phyloP scores from a whole-genome alignment of 2,888 invertebrate species.

The Orchesella flavescens region DNA sequence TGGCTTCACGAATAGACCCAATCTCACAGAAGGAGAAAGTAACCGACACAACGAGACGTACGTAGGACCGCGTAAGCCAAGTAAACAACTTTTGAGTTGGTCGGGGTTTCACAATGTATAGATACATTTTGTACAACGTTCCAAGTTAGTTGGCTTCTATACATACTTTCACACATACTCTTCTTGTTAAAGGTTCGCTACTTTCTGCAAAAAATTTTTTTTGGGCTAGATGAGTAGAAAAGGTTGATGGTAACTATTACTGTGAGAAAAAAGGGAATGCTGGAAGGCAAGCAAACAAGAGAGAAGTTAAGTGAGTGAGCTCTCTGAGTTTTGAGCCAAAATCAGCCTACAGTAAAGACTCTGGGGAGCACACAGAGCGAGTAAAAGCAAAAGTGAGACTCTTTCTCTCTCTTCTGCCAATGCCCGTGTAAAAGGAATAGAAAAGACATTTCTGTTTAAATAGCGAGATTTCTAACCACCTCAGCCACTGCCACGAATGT shows the following conservation, averaged over 20 bases:
- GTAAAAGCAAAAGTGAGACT: constrained; percentile 15
- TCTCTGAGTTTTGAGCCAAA: constrained; percentile 6
- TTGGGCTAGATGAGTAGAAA: neutral
- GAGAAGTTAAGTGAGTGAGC: constrained; percentile 24
- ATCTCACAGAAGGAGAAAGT: neutral
- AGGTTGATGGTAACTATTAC: neutral
- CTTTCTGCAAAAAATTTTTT: neutral
- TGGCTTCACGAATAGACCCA: neutral
- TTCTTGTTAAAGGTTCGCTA: neutral
- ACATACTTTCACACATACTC: neutral
- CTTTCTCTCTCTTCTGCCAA: too few relatives aligned
- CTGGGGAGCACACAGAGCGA: constrained; percentile 26
- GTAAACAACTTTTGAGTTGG: constrained; percentile 21
- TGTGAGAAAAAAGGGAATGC: constrained; percentile 6
- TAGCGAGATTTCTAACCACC: constrained; percentile 33
- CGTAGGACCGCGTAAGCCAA: constrained; percentile 4
- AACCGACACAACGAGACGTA: neutral
- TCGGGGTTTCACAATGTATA: neutral
- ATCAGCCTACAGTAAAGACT: constrained; percentile 30
- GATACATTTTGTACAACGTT: too few relatives aligned
- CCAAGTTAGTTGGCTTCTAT: too few relatives aligned
- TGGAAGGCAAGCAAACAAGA: constrained; percentile 21
- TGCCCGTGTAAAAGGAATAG: constrained; percentile 4
- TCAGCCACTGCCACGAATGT: neutral
- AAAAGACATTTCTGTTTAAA: constrained; percentile 40